Base-by-base conservation (phyloP, 2,797 vertebrate species). In the Craterocephalus amniculus region DNA sequence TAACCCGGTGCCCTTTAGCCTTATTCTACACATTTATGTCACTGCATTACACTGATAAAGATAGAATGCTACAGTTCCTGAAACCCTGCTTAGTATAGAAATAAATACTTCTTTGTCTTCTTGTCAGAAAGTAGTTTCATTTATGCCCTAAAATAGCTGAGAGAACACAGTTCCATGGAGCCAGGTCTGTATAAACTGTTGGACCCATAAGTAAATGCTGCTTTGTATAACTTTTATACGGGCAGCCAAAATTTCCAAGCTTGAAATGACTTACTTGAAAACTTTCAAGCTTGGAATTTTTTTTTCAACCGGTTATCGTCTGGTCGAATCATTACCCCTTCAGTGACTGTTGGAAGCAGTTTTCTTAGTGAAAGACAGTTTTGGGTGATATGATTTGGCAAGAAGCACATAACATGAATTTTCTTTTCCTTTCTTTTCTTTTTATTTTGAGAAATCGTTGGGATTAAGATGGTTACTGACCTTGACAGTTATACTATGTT, bases 401-500 rank as follows among this genome's bases (percentile, higher is more conserved):
- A 72, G 58, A 54, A 26, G 22, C 74, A 70, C 62, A 69, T 63
- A 63, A 48, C 32, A 58, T n/a, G 55, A 58, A 67, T 74, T 63
- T 74, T 72, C 84, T 75, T 60, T 68, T 73, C 60, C 74, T 72
- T 86, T 74, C 29, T 31, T 31, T 31, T 31, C 29, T 31, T 68
- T 73, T 61, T 76, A 71, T 86, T 74, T 57, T 10, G 36, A 80
- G 70, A 79, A 80, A 82, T 79, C 55, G n/a, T 51, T 49, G 69
- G 69, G 85, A 90, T 88, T 87, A 77, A 83, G 72, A 89, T 52
- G 35, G 62, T 86, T 74, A 86, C 67, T 68, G 79, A 86, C 84
- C 78, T 78, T 88, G 89, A 93, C 92, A 87, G 86, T 81, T 87
- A 87, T 90, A 88, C 72, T 74, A 72, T 89, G 76, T 91, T 90